Base-by-base conservation (phyloP, 2,113 vertebrate genomes). In the Salvator merianae region DNA sequence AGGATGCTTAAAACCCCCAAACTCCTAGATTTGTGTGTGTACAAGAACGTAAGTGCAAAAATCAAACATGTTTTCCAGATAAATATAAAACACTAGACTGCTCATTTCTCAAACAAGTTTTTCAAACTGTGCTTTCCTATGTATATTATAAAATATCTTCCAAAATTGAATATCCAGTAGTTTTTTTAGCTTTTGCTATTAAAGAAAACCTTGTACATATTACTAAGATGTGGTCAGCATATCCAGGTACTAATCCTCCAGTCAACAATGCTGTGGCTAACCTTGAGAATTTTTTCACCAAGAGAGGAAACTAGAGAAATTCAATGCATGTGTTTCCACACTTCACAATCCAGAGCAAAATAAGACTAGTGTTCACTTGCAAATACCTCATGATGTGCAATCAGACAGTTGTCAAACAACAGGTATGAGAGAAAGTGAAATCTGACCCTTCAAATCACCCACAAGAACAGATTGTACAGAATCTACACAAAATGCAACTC, bases 321-420 rank as follows among this genome's bases (percentile, higher is more conserved):
- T 55, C 34, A 68, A 86, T 66, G 34, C 34, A 84, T 79, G 75
- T 87, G 75, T 82, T 91, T 83, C 86, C 84, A 84, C 90, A 86
- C 74, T 76, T 91, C 78, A 79, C 55, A 83, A 40, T 63, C 24
- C 69, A 12, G 3, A 10, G 38, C n/a, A 83, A 78, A 87, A 79
- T 71, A 30, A 85, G 87, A 7, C 62, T 2, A 62, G 50, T 71
- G 10, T 75, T 77, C 86, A 55, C 69, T 88, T 65, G 30, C 22
- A 34, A 82, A 84, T 38, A 89, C 8, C 81, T 63, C 3, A 22
- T 75, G 24, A 77, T 34, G 69, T 68, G 82, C 83, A 92, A 88
- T n/a, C n/a, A n/a, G n/a, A n/a, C n/a, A n/a, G n/a, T n/a, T 85
- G 88, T 5, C 43, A 47, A 47, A 47, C 43, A 47, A 47, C 43